These are phyloP conservation scores for Phalangium opilio DNA, from an alignment of 2,888 invertebrate genomes.

Conservation along the genomic window DNA sequence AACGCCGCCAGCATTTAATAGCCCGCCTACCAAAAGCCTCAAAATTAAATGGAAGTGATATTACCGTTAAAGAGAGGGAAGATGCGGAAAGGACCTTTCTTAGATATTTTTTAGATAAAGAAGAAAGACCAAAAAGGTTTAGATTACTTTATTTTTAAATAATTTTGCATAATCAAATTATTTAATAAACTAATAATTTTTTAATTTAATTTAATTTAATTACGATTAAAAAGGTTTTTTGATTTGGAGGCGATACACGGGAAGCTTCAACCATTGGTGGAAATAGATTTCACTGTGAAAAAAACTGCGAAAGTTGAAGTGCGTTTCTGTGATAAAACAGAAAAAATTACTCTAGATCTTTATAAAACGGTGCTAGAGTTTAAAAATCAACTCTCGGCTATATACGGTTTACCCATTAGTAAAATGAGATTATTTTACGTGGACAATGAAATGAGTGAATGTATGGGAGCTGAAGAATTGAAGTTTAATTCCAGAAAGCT, in stretches of 20 bases:
- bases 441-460: conserved; percentile 47
- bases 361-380: conserved; percentile 54
- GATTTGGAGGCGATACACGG: conserved; percentile 73
- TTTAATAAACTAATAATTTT: too few relatives aligned
- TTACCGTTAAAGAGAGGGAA: conserved; percentile 69
- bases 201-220: conserved; percentile 2
- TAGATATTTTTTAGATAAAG: conserved; percentile 71
- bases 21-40: conserved; percentile 71
- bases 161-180: too few relatives aligned
- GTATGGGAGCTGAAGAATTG: conserved; percentile 51
- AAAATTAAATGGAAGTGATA: conserved; percentile 78
- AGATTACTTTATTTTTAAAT: neutral
- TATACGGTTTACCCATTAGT: conserved; percentile 62
- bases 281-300: conserved; percentile 52
- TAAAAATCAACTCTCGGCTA: conserved; percentile 44
- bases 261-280: conserved; percentile 72
- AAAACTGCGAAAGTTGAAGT: conserved; percentile 69
- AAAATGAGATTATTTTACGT: conserved; percentile 80
- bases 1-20: conserved; percentile 67
- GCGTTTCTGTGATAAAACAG: conserved; percentile 45
- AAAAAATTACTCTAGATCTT: conserved; percentile 46
- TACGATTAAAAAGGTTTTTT: conserved; percentile 46
- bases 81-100: conserved; percentile 87
- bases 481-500: conserved; percentile 72
- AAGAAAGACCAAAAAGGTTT: conserved; percentile 20